Base-by-base conservation (phyloP, 2,888 invertebrate genomes). In the Eilema depressum region DNA sequence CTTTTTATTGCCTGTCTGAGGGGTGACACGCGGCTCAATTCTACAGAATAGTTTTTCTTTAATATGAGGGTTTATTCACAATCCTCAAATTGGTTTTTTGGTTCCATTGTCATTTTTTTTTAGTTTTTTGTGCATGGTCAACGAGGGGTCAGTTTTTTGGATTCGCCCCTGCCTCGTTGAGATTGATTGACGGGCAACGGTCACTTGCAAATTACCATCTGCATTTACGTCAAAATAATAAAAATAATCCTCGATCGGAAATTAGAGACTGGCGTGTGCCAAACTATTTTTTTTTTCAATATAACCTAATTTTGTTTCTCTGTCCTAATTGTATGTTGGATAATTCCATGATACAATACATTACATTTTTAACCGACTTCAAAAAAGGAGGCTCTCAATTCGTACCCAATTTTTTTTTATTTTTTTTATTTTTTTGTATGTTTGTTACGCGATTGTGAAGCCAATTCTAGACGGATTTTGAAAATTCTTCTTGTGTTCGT, bases 171-270 rank as follows among this genome's bases (percentile, higher is more conserved):
- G 85, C 83, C 85, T 88, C 78, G 85, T 86, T 79, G 78, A 88
- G 89, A 92, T 92, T 95, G 94, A 94, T 93, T 94, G 94, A 94
- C 95, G 93, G 90, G 82, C 91, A 93, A 93, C 93, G 93, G 94
- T 92, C 91, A 93, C 88, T 93, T 85, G 88, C 87, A 86, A 91
- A 91, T 92, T 91, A 85, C 83, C 88, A 89, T 89, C 86, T 89
- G 88, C 84, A 86, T 87, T 83, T 76, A 75, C 75, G 79, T 78
- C 79, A 86, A 84, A 85, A 83, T 83, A 84, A 83, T 82, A 80
- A 79, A 80, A 84, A 78, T 76, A 74, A 78, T 73, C 56, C 12
- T 26, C 10, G 30, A 23, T 41, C 33, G 63, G 68, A 17, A 61
- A 12, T 20, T 20, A 26, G 53, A 25, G 7, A 26, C 30, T n/a